Base-by-base conservation (phyloP, 2,797 vertebrate genomes). In the Chelon labrosus region DNA sequence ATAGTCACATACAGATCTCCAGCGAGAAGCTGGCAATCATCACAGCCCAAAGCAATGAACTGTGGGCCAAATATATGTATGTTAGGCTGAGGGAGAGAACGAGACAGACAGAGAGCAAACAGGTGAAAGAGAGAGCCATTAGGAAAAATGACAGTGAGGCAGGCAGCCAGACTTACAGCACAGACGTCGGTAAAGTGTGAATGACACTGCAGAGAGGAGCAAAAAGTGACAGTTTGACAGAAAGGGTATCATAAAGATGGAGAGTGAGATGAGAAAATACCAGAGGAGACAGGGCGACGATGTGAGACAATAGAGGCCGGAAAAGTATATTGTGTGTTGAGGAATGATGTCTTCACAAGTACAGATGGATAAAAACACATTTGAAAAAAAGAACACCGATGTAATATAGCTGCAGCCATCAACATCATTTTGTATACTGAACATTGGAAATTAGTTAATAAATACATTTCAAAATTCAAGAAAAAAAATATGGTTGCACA, bases 121-220 rank as follows among this genome's bases (percentile, higher is more conserved):
- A 70, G 20, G 44, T 55, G 46, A 71, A 44, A 79, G 50, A 72
- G 35, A 73, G 64, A 73, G 19, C 19, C 20, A 65, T 42, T 22
- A 77, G 38, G 22, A 31, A 69, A 64, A 59, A 16, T 6, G 51
- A 44, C 49, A 75, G 64, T 10, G 49, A 54, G 70, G 16, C 22
- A 44, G 73, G 75, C 20, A 37, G 70, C 55, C n/a, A 3, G 27
- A 71, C 67, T 64, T 59, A 54, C 50, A 2, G 58, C 82, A 50
- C 46, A 62, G 71, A 80, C 55, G 42, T 77, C 77, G 62, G 73
- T 80, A 76, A 82, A 83, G 79, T 85, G 75, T 79, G 82, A 88
- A 75, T 75, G 62, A 85, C 65, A 67, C 72, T 47, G 63, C 62
- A 80, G 76, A 60, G 56, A 62, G 55, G 79, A 65, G 68, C 58